phyloP scores from a whole-genome alignment of 2,113 vertebrate species.

The Silurus glanis region DNA sequence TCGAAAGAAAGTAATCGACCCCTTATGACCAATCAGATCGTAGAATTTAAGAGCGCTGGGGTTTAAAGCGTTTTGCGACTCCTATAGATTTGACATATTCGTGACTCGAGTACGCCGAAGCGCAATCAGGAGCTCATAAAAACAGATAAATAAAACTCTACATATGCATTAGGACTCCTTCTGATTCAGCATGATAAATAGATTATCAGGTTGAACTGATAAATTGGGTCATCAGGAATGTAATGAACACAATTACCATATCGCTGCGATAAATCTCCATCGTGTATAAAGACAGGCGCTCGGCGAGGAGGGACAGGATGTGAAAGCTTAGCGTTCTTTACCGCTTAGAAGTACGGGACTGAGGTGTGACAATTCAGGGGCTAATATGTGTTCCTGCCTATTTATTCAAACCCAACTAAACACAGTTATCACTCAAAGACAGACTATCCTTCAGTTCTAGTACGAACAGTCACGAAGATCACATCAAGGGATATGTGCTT shows the following conservation, averaged over 20 bases:
- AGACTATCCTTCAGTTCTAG: not conserved
- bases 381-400: not conserved
- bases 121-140: conserved; percentile 39
- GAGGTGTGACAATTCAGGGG: not conserved
- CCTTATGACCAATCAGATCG: no score
- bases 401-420: not conserved
- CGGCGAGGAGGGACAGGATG: not conserved
- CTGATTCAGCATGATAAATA: conserved; percentile 43
- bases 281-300: conserved; percentile 4
- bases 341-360: conserved; percentile 8
- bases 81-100: not conserved
- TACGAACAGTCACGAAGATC: not conserved
- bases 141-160: conserved; percentile 49
- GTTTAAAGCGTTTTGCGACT: not conserved
- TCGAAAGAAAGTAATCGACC: not conserved
- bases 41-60: not conserved
- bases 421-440: not conserved
- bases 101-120: not conserved
- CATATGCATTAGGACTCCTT: conserved; percentile 40
- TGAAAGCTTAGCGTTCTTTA: not conserved
- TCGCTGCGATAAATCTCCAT: conserved; percentile 47
- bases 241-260: conserved; percentile 53
- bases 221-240: conserved; percentile 46
- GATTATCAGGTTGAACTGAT: conserved; percentile 33
- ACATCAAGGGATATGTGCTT: not conserved